Conservation (phyloP, 2,797 vertebrate genomes). For the Mormyrops attenuatus region DNA sequence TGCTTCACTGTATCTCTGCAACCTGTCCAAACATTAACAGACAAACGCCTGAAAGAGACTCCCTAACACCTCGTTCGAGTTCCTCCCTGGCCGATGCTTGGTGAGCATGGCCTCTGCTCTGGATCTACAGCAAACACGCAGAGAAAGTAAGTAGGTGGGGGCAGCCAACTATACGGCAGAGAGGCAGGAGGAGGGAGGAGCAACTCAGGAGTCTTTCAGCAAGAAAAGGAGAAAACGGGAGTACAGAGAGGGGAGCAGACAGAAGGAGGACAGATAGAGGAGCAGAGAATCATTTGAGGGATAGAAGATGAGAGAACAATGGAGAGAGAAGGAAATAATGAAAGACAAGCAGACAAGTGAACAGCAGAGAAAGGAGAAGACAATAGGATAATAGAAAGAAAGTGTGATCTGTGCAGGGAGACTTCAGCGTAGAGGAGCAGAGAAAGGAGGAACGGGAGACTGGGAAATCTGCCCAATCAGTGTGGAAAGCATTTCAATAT, state of each 20-base stretch:
- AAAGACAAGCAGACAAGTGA: background rate
- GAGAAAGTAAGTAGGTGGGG: background rate
- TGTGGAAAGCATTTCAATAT: background rate
- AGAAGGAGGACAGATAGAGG: background rate
- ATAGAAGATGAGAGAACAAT: constrained; percentile 37
- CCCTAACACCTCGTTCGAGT: background rate
- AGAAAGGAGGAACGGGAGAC: background rate
- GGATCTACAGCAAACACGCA: background rate
- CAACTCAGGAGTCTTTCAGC: background rate
- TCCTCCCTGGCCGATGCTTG: background rate
- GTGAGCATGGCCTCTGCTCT: background rate
- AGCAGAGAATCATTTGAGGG: background rate
- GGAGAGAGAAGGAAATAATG: constrained; percentile 28
- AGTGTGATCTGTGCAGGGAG: background rate
- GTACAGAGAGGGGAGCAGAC: background rate
- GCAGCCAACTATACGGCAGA: background rate
- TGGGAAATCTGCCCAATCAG: background rate
- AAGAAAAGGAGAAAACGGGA: background rate
- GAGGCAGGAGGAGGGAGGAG: background rate
- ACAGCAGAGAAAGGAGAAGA: background rate
- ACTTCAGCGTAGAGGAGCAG: background rate
- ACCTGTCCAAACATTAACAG: background rate
- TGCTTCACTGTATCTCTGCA: background rate
- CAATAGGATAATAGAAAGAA: background rate
- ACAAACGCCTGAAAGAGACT: background rate